Conservation (phyloP, 1,140 invertebrate species). For the Trichoplusia ni region DNA sequence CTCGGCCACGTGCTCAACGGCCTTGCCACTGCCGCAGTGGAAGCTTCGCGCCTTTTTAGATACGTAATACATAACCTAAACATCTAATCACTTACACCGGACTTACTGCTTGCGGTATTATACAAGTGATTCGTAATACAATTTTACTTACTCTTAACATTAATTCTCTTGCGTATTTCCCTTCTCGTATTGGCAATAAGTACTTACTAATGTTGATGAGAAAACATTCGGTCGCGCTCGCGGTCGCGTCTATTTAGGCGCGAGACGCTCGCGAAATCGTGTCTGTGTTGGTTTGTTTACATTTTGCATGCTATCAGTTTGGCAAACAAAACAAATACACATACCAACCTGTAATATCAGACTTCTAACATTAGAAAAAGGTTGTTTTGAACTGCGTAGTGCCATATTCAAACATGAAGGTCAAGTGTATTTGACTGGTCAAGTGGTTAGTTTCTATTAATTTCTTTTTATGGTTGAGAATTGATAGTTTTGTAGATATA, state of each 20-base stretch:
- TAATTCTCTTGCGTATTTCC: too few species aligned
- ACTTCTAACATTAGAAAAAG: neutral
- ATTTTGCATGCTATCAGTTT: slow-evolving; percentile 15
- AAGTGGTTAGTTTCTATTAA: too few species aligned
- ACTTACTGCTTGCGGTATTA: neutral
- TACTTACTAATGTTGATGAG: too few species aligned
- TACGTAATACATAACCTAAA: slow-evolving; percentile 45
- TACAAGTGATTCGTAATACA: neutral
- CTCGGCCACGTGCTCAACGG: slow-evolving; percentile 61
- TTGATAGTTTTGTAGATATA: too few species aligned
- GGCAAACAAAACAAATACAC: neutral
- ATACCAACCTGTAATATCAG: neutral
- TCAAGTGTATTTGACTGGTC: too few species aligned
- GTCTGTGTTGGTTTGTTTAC: slow-evolving; percentile 21
- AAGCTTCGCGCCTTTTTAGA: slow-evolving; percentile 77
- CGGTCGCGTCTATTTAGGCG: neutral
- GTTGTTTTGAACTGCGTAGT: neutral
- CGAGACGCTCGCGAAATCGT: neutral
- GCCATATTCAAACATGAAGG: too few species aligned
- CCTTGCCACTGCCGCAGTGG: slow-evolving; percentile 66
- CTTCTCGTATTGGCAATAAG: too few species aligned
- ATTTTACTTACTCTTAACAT: too few species aligned
- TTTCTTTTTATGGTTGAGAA: too few species aligned
- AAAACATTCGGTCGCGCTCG: neutral
- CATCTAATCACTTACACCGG: slow-evolving; percentile 57